Evolutionary conservation across 2,113 vertebrate species (phyloP).

Genomic region (Labeo catla): DNA sequence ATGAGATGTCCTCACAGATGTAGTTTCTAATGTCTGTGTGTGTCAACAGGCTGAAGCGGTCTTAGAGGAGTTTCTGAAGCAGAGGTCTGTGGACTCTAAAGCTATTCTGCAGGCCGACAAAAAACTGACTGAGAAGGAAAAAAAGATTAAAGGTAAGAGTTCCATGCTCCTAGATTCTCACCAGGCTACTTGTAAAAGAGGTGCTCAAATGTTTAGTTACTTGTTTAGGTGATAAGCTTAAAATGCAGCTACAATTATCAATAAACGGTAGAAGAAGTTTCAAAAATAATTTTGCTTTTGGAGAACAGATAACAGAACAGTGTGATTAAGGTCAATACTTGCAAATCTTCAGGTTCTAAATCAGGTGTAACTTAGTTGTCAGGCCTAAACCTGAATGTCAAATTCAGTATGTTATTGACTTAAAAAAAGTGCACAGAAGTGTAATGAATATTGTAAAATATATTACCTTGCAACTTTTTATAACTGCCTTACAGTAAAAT

Average conservation of each 20-base stretch:
- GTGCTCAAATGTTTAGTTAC: not conserved
- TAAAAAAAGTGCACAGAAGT: not conserved
- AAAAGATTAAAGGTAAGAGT: not conserved
- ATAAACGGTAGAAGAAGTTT: not conserved
- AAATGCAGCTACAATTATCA: not conserved
- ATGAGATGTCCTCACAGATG: not conserved
- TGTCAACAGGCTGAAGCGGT: not conserved
- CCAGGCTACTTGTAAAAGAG: not conserved
- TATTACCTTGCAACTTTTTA: not conserved
- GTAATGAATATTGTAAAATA: not conserved
- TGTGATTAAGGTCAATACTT: not conserved
- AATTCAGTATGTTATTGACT: not conserved
- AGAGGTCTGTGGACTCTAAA: conserved; percentile 7
- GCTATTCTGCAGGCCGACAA: conserved; percentile 31
- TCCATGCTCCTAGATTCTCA: not conserved
- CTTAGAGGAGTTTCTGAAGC: not conserved
- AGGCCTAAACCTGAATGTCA: not conserved
- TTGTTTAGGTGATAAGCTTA: not conserved
- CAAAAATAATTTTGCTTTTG: not conserved
- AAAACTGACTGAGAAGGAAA: conserved; percentile 22
- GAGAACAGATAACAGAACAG: not conserved
- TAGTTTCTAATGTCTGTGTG: not conserved
- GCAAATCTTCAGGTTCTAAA: not conserved
- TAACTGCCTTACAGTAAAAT: not conserved
- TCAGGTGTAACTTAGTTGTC: not conserved